These are phyloP conservation scores for Siderastrea radians DNA, from an alignment of 92 coral and sea anemone species.

Conservation along the genomic window DNA sequence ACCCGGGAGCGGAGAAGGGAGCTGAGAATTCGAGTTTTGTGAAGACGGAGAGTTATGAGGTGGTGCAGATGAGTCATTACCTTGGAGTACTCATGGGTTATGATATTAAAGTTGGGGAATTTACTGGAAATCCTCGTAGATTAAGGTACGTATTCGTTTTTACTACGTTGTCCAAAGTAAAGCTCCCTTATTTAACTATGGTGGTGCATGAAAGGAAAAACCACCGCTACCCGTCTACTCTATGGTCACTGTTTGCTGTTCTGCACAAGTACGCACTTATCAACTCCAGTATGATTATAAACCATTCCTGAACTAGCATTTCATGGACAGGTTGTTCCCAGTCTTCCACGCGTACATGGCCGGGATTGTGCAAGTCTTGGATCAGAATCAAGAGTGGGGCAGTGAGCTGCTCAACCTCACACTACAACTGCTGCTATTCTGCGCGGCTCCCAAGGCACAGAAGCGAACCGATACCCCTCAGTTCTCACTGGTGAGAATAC, in stretches of 20 bases:
- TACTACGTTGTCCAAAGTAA: neutral
- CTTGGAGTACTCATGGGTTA: constrained; percentile 97
- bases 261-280: neutral
- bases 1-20: constrained; percentile 88
- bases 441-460: constrained; percentile 97
- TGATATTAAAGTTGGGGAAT: constrained; percentile 95
- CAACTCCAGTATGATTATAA: neutral
- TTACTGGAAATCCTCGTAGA: constrained; percentile 95
- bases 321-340: constrained; percentile 82
- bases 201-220: too few species aligned
- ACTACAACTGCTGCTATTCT: constrained; percentile 90
- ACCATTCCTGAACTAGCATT: neutral
- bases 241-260: neutral
- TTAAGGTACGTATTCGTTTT: constrained; percentile 65
- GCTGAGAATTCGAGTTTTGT: constrained; percentile 72
- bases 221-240: neutral
- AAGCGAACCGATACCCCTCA: constrained; percentile 88
- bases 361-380: constrained; percentile 94
- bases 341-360: constrained; percentile 98
- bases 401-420: constrained; percentile 92
- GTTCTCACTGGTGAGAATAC: constrained; percentile 87
- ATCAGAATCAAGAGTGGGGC: constrained; percentile 98
- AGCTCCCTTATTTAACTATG: neutral
- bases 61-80: constrained; percentile 94
- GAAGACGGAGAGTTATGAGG: constrained; percentile 92